Conservation (phyloP, 2,888 invertebrate species). For the Drosophila kanekoi region DNA sequence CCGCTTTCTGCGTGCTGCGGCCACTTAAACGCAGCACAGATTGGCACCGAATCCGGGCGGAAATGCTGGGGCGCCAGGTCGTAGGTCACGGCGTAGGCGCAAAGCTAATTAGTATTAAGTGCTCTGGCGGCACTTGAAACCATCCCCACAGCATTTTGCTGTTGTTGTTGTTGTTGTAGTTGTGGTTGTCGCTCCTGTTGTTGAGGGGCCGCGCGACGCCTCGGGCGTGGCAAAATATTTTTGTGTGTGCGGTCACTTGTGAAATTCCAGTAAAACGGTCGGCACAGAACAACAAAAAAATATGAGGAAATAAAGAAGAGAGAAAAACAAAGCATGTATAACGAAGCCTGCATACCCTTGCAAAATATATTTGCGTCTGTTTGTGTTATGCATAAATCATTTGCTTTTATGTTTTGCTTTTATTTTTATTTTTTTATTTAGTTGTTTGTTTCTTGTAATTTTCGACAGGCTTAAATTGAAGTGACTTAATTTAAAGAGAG, state of each 20-base stretch:
- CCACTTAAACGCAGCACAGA: constrained; percentile 79
- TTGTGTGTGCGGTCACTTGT: constrained; percentile 80
- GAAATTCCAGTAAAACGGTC: constrained; percentile 72
- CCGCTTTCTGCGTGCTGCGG: constrained; percentile 68
- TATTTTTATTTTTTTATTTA: too few relatives aligned
- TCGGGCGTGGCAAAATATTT: constrained; percentile 76
- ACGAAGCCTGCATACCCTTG: constrained; percentile 23
- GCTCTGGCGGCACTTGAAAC: constrained; percentile 77
- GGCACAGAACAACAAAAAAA: constrained; percentile 11
- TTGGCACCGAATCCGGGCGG: constrained; percentile 64
- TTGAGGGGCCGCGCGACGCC: constrained; percentile 54
- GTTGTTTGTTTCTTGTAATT: too few relatives aligned
- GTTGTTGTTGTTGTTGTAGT: constrained; percentile 19
- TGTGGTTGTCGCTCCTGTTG: constrained; percentile 33
- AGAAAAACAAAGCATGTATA: neutral
- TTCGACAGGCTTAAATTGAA: too few relatives aligned
- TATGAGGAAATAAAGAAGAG: neutral
- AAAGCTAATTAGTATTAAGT: constrained; percentile 81
- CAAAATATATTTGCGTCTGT: too few relatives aligned
- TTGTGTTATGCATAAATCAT: too few relatives aligned
- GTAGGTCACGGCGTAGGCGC: constrained; percentile 79
- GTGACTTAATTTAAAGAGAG: too few relatives aligned
- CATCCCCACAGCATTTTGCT: constrained; percentile 36
- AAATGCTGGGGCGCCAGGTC: constrained; percentile 64
- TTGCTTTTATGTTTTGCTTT: too few relatives aligned